A percentile compares a stretch with the other conserved stretches of the same genome.
Evolutionary conservation across 23 tunicate genomes (phyloP).

Genomic region (Trididemnum nubilum): DNA sequence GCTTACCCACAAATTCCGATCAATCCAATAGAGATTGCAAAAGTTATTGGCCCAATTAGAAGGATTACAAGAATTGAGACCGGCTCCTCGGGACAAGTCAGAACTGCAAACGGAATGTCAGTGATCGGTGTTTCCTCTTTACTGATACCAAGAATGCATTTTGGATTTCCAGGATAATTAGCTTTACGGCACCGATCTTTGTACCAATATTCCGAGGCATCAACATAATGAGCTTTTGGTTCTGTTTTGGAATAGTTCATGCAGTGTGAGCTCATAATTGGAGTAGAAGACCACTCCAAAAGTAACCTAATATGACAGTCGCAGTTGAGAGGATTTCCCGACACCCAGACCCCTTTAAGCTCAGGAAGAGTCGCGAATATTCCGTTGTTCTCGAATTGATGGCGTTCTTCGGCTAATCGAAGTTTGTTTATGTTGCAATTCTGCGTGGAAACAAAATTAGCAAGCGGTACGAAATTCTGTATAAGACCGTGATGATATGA

Average conservation of each 20-base stretch:
- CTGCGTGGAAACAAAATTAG: slow-evolving; percentile 25
- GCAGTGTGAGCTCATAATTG: not conserved
- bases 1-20: slow-evolving; percentile 77
- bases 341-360: slow-evolving; percentile 51
- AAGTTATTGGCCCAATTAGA: slow-evolving; percentile 71
- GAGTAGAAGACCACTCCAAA: not conserved
- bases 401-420: slow-evolving; percentile 28
- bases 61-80: slow-evolving; percentile 41
- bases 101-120: slow-evolving; percentile 2
- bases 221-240: not conserved
- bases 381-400: slow-evolving; percentile 24
- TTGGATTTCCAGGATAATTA: not conserved
- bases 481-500: no score
- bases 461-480: no score
- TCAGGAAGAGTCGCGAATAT: slow-evolving; percentile 43
- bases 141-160: slow-evolving; percentile 21
- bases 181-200: slow-evolving; percentile 15
- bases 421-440: slow-evolving; percentile 57
- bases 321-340: slow-evolving; percentile 61
- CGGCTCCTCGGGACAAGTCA: slow-evolving; percentile 67
- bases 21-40: slow-evolving; percentile 53
- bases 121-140: not conserved
- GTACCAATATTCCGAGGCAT: slow-evolving; percentile 11
- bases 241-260: not conserved
- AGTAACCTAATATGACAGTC: slow-evolving; percentile 58